Conservation (phyloP, 2,888 invertebrate species). For the Drosophila quasianomalipes region DNA sequence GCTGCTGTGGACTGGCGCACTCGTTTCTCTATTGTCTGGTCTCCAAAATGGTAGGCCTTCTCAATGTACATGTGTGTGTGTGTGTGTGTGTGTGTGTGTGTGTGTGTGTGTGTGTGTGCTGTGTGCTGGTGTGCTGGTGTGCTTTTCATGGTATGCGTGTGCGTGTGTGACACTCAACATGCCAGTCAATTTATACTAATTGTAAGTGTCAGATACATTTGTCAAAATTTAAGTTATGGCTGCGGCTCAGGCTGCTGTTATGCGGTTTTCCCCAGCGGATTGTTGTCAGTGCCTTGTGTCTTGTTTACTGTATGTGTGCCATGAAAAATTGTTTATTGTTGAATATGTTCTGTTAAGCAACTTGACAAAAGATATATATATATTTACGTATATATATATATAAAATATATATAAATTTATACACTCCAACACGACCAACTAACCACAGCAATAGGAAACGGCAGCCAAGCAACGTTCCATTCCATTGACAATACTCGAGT, state of each 20-base stretch:
- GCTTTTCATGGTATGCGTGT: conserved; percentile 30
- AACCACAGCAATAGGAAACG: conserved; percentile 11
- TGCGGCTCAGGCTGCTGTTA: conserved; percentile 63
- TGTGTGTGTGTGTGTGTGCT: conserved; percentile 1
- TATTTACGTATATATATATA: not conserved
- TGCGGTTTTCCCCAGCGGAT: conserved; percentile 62
- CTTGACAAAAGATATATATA: conserved; percentile 49
- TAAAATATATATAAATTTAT: not conserved
- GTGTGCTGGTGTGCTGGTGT: no score
- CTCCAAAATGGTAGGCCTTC: conserved; percentile 47
- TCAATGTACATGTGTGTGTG: conserved; percentile 20
- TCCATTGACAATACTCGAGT: conserved; percentile 48
- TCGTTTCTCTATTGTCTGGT: conserved; percentile 73
- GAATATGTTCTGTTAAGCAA: conserved; percentile 66
- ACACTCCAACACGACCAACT: conserved; percentile 13
- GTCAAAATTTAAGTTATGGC: conserved; percentile 81
- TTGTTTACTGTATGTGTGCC: conserved; percentile 21
- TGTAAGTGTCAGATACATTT: conserved; percentile 81
- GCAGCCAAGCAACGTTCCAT: not conserved
- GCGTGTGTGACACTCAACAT: conserved; percentile 80
- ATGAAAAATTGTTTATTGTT: conserved; percentile 78
- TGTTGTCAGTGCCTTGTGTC: conserved; percentile 42
- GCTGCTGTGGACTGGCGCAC: conserved; percentile 59
- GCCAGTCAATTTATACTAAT: conserved; percentile 82
- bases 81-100: conserved; percentile 62